Conservation (phyloP, 1,140 invertebrate genomes). For the Anastrepha obliqua region DNA sequence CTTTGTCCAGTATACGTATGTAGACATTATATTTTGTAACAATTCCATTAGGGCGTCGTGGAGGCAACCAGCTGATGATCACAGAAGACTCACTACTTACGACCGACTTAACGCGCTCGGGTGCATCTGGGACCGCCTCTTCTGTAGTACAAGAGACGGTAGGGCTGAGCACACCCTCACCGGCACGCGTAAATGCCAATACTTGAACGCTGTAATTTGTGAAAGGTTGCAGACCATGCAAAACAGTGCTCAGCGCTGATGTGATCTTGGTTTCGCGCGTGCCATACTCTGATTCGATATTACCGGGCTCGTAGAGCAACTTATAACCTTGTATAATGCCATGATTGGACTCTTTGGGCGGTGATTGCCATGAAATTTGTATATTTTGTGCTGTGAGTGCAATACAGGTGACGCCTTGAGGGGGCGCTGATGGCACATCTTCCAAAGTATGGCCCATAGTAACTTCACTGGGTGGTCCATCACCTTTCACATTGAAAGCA, state of each 20-base stretch:
- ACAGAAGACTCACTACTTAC: constrained; percentile 81
- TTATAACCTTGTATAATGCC: constrained; percentile 89
- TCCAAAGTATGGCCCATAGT: constrained; percentile 85
- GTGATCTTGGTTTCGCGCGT: constrained; percentile 78
- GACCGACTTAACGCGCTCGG: constrained; percentile 84
- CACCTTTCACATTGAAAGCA: constrained; percentile 87
- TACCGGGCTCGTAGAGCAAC: constrained; percentile 83
- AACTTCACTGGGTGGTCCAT: constrained; percentile 82
- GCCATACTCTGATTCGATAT: constrained; percentile 78
- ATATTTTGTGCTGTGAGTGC: constrained; percentile 83
- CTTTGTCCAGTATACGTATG: constrained; percentile 78
- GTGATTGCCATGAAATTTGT: constrained; percentile 85
- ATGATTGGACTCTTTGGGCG: constrained; percentile 80
- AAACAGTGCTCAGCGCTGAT: constrained; percentile 75
- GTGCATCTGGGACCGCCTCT: constrained; percentile 83
- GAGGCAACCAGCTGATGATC: constrained; percentile 87
- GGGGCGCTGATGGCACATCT: constrained; percentile 83
- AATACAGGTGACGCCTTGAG: constrained; percentile 80
- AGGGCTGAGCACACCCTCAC: constrained; percentile 83
- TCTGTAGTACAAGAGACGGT: constrained; percentile 84
- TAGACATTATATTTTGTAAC: constrained; percentile 86
- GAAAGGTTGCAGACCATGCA: constrained; percentile 81
- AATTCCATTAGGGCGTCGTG: constrained; percentile 82
- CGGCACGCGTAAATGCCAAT: constrained; percentile 84
- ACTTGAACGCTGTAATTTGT: constrained; percentile 89